A percentile compares a stretch with the other conserved stretches of the same genome.
phyloP scores from a whole-genome alignment of 1,140 invertebrate species.

The Ditylenchus dipsaci region DNA sequence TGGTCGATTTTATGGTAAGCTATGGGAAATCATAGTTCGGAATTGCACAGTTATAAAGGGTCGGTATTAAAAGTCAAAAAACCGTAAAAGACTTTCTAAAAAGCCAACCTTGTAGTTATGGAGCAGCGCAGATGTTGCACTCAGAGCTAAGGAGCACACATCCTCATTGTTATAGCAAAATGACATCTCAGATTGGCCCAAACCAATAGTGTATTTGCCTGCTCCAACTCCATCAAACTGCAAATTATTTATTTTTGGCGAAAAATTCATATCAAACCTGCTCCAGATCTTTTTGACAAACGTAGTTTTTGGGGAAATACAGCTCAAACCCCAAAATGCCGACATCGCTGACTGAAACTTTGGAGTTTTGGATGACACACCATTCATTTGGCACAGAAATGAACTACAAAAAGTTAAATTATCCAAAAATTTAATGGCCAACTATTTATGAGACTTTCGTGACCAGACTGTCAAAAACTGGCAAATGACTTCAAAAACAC shows the following conservation, averaged over 20 bases:
- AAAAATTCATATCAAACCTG: slow-evolving; percentile 23
- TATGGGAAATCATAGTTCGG: no score
- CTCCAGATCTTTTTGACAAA: slow-evolving; percentile 46
- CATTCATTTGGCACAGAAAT: no score
- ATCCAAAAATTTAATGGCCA: no score
- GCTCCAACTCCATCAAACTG: slow-evolving; percentile 60
- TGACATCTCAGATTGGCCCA: slow-evolving; percentile 90
- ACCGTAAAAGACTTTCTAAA: no score
- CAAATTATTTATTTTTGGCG: slow-evolving; percentile 63
- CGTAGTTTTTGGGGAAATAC: slow-evolving; percentile 47
- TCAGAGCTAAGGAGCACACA: slow-evolving; percentile 90
- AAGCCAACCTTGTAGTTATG: slow-evolving; percentile 62
- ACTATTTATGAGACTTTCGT: no score
- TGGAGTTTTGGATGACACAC: no score
- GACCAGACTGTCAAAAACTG: no score
- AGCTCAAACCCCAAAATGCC: slow-evolving; percentile 46
- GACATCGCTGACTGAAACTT: slow-evolving; percentile 15
- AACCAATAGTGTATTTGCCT: slow-evolving; percentile 91
- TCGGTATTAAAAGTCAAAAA: no score
- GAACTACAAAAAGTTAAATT: no score
- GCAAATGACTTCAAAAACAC: no score
- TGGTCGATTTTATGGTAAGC: no score
- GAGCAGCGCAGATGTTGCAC: slow-evolving; percentile 70
- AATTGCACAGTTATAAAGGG: no score
- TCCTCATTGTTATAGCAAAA: slow-evolving; percentile 95